These are phyloP conservation scores for Melanotaenia boesemani DNA, from an alignment of 2,797 vertebrate species.

Conservation along the genomic window DNA sequence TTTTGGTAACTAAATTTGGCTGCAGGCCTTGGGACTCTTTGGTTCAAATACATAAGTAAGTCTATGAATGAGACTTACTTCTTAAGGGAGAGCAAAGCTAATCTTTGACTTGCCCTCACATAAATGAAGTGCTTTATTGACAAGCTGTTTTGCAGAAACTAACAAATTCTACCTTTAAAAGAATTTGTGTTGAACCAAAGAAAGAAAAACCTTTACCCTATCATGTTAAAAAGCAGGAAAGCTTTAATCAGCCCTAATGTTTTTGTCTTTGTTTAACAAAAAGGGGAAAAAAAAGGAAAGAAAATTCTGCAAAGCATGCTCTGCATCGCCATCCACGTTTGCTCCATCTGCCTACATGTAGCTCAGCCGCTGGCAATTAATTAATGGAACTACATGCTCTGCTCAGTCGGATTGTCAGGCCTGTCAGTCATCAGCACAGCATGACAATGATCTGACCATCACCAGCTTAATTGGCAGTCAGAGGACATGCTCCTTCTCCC, in stretches of 20 bases:
- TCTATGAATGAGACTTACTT: conserved; percentile 1
- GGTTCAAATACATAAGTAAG: conserved; percentile 11
- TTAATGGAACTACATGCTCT: conserved; percentile 40
- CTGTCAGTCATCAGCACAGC: conserved; percentile 59
- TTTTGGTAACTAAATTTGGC: conserved; percentile 56
- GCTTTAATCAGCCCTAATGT: conserved; percentile 30
- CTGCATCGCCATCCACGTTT: conserved; percentile 25
- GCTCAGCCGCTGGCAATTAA: conserved; percentile 30
- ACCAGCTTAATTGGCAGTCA: conserved; percentile 58
- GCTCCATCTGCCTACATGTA: conserved; percentile 35
- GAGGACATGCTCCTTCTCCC: conserved; percentile 27
- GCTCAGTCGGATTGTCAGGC: conserved; percentile 48
- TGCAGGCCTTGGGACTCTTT: conserved; percentile 25
- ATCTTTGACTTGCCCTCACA: conserved; percentile 23
- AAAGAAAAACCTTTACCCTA: not conserved
- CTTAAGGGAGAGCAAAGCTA: conserved; percentile 5
- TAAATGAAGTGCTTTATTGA: conserved; percentile 3
- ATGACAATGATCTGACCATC: conserved; percentile 65
- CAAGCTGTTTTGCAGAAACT: conserved; percentile 35
- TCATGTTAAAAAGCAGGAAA: conserved; percentile 11
- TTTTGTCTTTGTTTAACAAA: conserved; percentile 25
- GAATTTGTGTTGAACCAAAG: not conserved
- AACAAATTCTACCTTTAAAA: conserved; percentile 28
- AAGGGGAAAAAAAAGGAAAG: too few relatives aligned
- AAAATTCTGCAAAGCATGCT: conserved; percentile 4